A percentile compares a stretch with the other conserved stretches of the same genome.
These are phyloP conservation scores for Deilephila elpenor DNA, from an alignment of 2,888 invertebrate species.

Conservation along the genomic window DNA sequence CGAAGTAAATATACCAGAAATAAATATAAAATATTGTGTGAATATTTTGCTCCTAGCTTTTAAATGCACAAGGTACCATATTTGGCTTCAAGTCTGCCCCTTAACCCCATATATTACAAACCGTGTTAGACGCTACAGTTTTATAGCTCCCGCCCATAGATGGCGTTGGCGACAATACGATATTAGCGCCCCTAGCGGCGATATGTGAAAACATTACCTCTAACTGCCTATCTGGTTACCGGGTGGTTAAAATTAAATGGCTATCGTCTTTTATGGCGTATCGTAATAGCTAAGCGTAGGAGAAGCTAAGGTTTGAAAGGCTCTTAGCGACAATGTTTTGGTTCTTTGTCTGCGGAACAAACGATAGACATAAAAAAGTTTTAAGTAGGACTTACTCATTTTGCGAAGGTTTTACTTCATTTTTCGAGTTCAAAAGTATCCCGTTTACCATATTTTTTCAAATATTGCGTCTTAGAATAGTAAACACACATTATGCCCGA, in stretches of 20 bases:
- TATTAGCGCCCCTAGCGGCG: slow-evolving; percentile 39
- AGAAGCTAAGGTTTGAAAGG: background rate
- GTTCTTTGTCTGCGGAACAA: background rate
- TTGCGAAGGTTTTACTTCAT: no score
- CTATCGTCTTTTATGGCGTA: slow-evolving; percentile 17
- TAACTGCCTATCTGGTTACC: slow-evolving; percentile 10
- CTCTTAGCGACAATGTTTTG: background rate
- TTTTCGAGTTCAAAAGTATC: no score
- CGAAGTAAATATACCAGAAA: no score
- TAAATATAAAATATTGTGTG: no score
- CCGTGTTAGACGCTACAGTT: slow-evolving; percentile 27
- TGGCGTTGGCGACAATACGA: slow-evolving; percentile 42
- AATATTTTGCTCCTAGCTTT: background rate
- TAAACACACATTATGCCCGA: no score
- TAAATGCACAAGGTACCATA: background rate
- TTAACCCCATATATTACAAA: slow-evolving; percentile 20
- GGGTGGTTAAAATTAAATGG: slow-evolving; percentile 24
- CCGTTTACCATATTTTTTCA: no score
- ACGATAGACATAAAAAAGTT: background rate
- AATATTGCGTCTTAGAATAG: no score
- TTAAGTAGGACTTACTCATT: no score
- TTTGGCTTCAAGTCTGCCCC: background rate
- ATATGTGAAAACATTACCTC: slow-evolving; percentile 22
- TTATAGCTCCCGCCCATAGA: slow-evolving; percentile 39
- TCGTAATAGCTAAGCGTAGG: background rate